Conservation (phyloP, 1,140 invertebrate species). For the Oreohelix idahoensis region DNA sequence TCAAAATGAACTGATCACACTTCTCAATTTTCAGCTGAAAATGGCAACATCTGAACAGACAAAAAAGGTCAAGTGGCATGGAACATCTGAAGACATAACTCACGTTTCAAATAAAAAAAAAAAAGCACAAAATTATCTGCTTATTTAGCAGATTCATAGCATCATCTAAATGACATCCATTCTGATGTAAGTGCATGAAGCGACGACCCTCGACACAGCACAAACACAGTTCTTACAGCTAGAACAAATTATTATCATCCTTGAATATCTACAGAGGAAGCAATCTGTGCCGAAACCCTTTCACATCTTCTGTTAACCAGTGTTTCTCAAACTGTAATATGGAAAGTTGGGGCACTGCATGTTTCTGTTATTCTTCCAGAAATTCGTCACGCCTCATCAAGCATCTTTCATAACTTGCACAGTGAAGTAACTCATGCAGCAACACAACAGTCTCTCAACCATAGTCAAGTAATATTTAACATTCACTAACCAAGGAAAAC, state of each 20-base stretch:
- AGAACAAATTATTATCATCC: background rate
- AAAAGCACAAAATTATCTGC: no score
- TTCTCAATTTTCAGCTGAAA: no score
- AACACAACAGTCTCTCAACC: no score
- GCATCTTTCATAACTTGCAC: background rate
- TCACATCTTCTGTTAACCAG: no score
- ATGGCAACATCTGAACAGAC: no score
- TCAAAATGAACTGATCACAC: no score
- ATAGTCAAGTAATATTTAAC: no score
- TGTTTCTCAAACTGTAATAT: background rate
- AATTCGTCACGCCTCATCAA: background rate
- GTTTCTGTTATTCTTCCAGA: background rate
- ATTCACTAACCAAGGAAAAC: no score
- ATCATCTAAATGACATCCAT: background rate
- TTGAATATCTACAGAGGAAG: background rate
- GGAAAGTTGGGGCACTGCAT: background rate
- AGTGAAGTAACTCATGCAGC: no score
- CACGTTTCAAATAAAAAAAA: background rate
- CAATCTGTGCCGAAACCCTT: background rate
- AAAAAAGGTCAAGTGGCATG: no score
- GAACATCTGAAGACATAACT: no score
- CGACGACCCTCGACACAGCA: background rate
- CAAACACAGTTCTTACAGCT: background rate
- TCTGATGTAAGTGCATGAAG: background rate
- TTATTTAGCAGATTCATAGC: background rate